phyloP scores from a whole-genome alignment of 2,888 invertebrate genomes.

The Eledona agricola region DNA sequence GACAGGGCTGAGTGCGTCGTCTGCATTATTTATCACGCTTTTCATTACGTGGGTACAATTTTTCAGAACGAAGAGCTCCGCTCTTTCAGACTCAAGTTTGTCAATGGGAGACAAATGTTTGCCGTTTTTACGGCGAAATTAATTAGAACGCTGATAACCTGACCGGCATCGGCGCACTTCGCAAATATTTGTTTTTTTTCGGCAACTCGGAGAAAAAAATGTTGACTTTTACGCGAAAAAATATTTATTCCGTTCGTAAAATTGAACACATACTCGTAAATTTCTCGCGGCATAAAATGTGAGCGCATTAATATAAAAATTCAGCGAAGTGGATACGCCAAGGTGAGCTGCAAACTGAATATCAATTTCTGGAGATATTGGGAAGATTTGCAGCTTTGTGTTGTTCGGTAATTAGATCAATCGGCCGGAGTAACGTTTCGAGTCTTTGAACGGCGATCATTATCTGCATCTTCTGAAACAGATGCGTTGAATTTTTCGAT shows the following conservation, averaged over 20 bases:
- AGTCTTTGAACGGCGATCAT: constrained; percentile 33
- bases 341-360: constrained; percentile 5
- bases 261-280: constrained; percentile 28
- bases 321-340: constrained; percentile 7
- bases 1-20: no score
- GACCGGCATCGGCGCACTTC: no score
- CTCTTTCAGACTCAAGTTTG: no score
- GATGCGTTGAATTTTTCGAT: no score
- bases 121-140: no score
- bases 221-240: constrained; percentile 23
- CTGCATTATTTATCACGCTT: no score
- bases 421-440: constrained; percentile 45
- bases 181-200: no score
- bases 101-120: no score
- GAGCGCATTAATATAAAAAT: constrained; percentile 31
- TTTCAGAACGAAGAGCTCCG: no score
- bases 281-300: constrained; percentile 26
- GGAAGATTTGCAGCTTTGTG: constrained; percentile 30
- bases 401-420: constrained; percentile 45
- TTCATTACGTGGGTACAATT: no score
- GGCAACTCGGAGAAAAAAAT: constrained; percentile 14
- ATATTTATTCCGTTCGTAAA: constrained; percentile 30
- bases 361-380: constrained; percentile 25
- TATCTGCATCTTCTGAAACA: constrained; percentile 19
- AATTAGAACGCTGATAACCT: no score